These are phyloP conservation scores for Diabrotica balteata DNA, from an alignment of 2,888 invertebrate genomes.

Conservation along the genomic window DNA sequence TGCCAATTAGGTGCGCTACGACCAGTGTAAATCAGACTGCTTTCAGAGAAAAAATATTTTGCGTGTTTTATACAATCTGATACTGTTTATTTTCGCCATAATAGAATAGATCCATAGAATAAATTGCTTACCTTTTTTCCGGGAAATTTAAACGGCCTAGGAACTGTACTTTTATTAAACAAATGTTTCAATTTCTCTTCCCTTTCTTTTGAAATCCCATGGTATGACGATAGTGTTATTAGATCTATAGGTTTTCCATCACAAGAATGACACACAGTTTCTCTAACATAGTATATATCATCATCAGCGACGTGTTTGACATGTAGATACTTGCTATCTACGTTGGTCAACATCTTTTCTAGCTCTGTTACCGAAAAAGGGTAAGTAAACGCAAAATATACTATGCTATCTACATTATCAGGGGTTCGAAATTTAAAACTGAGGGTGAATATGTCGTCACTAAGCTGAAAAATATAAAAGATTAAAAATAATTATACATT, in stretches of 20 bases:
- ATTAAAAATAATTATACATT: too few species aligned
- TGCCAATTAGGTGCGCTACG: too few species aligned
- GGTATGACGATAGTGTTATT: conserved; percentile 82
- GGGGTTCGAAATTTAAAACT: conserved; percentile 76
- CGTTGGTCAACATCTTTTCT: conserved; percentile 73
- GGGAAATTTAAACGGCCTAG: conserved; percentile 76
- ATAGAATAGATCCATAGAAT: too few species aligned
- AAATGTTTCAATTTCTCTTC: conserved; percentile 76
- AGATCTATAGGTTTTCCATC: conserved; percentile 82
- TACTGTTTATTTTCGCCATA: too few species aligned
- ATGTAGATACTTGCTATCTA: conserved; percentile 70
- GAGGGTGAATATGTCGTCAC: conserved; percentile 76
- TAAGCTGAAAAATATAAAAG: conserved; percentile 63
- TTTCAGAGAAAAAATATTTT: too few species aligned
- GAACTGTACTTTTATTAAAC: conserved; percentile 72
- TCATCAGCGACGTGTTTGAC: conserved; percentile 60
- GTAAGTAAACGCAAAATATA: conserved; percentile 91
- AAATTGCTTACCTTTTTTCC: conserved; percentile 72
- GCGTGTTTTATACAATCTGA: too few species aligned
- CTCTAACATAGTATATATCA: conserved; percentile 85
- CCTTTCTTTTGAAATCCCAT: conserved; percentile 74
- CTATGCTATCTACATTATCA: conserved; percentile 74
- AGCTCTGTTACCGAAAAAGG: conserved; percentile 87
- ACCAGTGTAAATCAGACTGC: too few species aligned
- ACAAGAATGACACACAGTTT: conserved; percentile 79